Percentiles rank a stretch among this genome's conserved stretches.
phyloP scores from a whole-genome alignment of 2,113 vertebrate species.

The Marcusenius ussheri region DNA sequence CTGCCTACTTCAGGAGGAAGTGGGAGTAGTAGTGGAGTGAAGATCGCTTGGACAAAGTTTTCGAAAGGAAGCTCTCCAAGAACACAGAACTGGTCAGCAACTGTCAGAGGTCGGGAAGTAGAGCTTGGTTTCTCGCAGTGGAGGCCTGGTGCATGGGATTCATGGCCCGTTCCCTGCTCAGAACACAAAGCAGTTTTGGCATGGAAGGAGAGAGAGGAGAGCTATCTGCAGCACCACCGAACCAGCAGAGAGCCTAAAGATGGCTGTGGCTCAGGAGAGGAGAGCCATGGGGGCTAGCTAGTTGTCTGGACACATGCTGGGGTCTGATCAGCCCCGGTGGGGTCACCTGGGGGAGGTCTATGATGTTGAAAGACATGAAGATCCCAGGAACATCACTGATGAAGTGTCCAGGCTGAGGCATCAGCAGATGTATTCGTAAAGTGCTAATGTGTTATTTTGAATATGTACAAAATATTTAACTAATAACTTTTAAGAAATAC shows the following conservation, averaged over 20 bases:
- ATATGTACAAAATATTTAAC: too few relatives aligned
- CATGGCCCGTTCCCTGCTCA: not conserved
- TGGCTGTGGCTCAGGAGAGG: not conserved
- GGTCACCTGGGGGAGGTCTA: too few relatives aligned
- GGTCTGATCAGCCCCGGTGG: too few relatives aligned
- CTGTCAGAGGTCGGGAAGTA: not conserved
- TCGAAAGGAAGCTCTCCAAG: slow-evolving; percentile 1
- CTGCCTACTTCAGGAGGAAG: slow-evolving; percentile 10
- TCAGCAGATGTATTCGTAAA: too few relatives aligned
- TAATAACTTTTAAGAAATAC: too few relatives aligned
- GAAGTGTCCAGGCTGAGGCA: too few relatives aligned
- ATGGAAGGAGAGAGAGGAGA: not conserved
- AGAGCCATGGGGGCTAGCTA: slow-evolving; percentile 11
- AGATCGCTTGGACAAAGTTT: not conserved
- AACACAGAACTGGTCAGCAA: not conserved
- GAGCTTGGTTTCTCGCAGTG: not conserved
- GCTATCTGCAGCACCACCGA: slow-evolving; percentile 10
- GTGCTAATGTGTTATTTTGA: too few relatives aligned
- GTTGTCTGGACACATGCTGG: not conserved
- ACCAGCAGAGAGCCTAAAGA: not conserved
- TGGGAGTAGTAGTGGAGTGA: not conserved
- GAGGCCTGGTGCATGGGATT: slow-evolving; percentile 15
- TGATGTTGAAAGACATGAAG: too few relatives aligned
- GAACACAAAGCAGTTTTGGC: not conserved
- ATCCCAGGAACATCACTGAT: too few relatives aligned